Evolutionary conservation across 1,140 invertebrate genomes (phyloP), one percentile per base, ranked within the genome.

Genomic region (Mycetomoellerius zeteki): DNA sequence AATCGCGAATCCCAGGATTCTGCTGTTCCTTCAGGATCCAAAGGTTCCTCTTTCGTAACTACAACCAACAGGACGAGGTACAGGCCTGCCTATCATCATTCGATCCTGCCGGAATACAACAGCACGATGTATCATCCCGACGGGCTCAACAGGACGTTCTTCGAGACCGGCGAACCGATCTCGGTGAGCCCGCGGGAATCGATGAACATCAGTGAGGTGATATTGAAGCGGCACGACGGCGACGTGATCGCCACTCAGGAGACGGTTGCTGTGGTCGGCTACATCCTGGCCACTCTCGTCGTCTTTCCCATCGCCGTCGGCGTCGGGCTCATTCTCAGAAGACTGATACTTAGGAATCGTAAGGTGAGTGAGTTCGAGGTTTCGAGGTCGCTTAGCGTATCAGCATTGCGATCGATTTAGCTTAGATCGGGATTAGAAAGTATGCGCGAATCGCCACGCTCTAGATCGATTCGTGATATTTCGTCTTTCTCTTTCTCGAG

Each of bases 301-400:
- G 94, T 95, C 43, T 95, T 95, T 90, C 95, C 95, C 67, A 95
- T 95, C 80, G 95, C 94, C 86, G 93, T 95, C 91, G 94, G 95
- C 88, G 93, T 95, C 89, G 95, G 93, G 75, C 94, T 95, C 86
- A 95, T 95, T 81, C 93, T 95, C 76, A 94, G 94, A 95, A 95
- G 95, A 95, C 94, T 95, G 94, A 95, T 95, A 91, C 93, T 95
- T 94, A 95, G 93, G 88, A 95, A 95, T 94, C 94, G 95, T 93
- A 95, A 95, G 94, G 95, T 95, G 89, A 94, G 91, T 95, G 90
- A 94, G 90, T 86, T 62, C 1, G 8, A 1, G 64, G 58, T 77
- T 76, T 72, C 58, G 62, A 71, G 80, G 67, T 84, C 69, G 30
- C 33, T 60, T 24, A 75, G 54, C 33, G 33, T 52, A 30, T 50